Percentiles rank a stretch among this genome's conserved stretches.
Evolutionary conservation across 2,113 vertebrate species (phyloP).

Genomic region (Bufo gargarizans): DNA sequence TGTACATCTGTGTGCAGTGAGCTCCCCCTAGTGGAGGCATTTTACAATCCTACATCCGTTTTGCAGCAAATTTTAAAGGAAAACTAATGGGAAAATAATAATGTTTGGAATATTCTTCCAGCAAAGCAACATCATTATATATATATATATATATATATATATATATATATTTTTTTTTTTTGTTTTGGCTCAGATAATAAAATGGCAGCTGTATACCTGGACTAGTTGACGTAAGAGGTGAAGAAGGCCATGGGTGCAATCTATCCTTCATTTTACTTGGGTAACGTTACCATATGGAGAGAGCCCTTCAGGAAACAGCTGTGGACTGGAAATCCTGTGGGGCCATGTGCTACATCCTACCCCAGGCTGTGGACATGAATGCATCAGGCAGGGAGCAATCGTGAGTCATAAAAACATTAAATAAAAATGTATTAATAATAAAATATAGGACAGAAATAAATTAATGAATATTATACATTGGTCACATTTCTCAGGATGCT

Average conservation of each 20-base stretch:
- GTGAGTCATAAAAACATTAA: neutral
- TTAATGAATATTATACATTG: neutral
- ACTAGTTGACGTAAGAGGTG: conserved; percentile 1
- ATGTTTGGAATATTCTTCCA: neutral
- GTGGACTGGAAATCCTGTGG: conserved; percentile 33
- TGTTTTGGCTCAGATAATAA: neutral
- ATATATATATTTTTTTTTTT: too few species aligned
- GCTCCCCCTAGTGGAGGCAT: neutral
- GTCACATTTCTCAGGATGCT: neutral
- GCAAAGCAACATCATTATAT: too few species aligned
- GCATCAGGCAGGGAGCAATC: neutral
- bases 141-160: too few species aligned
- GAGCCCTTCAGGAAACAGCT: conserved; percentile 17
- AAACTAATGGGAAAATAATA: neutral
- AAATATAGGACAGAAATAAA: neutral
- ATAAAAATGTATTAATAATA: neutral
- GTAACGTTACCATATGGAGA: neutral
- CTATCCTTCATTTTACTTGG: neutral
- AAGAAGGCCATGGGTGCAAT: neutral
- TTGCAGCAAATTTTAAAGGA: too few species aligned
- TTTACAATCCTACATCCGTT: too few species aligned
- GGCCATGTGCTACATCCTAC: neutral
- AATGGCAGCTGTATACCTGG: neutral
- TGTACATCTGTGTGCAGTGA: neutral
- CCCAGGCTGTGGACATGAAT: neutral